Conservation (phyloP, 2,113 vertebrate species). For the Gulo gulo region DNA sequence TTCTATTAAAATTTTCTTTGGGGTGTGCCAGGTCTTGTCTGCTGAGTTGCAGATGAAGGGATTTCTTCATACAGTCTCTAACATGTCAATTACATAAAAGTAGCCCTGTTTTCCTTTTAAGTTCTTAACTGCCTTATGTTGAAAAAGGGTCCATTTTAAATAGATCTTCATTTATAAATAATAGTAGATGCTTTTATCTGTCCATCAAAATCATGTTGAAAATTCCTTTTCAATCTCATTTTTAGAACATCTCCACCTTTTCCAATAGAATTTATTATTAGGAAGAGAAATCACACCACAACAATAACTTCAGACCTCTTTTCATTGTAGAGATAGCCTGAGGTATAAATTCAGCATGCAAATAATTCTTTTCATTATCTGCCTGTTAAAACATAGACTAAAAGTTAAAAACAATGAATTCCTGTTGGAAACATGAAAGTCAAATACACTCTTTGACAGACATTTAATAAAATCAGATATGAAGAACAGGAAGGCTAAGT, state of each 20-base stretch:
- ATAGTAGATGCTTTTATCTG: slow-evolving; percentile 59
- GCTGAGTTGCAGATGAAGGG: neutral
- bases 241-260: slow-evolving; percentile 54
- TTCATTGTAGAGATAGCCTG: slow-evolving; percentile 48
- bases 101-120: slow-evolving; percentile 15
- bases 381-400: slow-evolving; percentile 52
- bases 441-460: slow-evolving; percentile 66
- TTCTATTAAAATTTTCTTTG: slow-evolving; percentile 45
- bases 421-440: slow-evolving; percentile 72
- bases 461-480: slow-evolving; percentile 74
- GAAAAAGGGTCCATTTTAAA: slow-evolving; percentile 46
- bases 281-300: slow-evolving; percentile 48
- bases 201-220: slow-evolving; percentile 35
- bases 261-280: slow-evolving; percentile 37
- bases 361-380: slow-evolving; percentile 68
- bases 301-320: slow-evolving; percentile 48
- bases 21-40: slow-evolving; percentile 18
- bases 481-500: slow-evolving; percentile 66
- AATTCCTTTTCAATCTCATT: slow-evolving; percentile 41
- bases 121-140: slow-evolving; percentile 33
- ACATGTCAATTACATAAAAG: slow-evolving; percentile 25
- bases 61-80: slow-evolving; percentile 7
- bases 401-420: slow-evolving; percentile 68
- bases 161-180: slow-evolving; percentile 43
- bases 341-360: slow-evolving; percentile 64